Base-by-base conservation (phyloP, 2,888 invertebrate genomes). In the Myathropa florea region DNA sequence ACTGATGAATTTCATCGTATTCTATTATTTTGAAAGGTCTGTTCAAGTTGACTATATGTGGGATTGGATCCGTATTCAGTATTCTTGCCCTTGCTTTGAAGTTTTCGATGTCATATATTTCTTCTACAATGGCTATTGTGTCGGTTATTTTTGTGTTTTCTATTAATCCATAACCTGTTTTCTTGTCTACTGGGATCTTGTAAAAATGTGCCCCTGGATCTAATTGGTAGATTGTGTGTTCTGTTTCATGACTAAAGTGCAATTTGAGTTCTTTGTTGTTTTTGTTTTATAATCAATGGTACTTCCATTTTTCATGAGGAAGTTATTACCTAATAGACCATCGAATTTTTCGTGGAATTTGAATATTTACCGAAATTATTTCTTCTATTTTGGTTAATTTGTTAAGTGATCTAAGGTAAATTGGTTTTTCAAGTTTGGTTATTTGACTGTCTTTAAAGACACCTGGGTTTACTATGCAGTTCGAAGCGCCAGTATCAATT, bases 401-500 rank as follows among this genome's bases (percentile, higher is more conserved):
- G n/a, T n/a, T n/a, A n/a, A n/a, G n/a, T n/a, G n/a, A n/a, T n/a
- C n/a, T n/a, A n/a, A n/a, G n/a, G n/a, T n/a, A n/a, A n/a, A n/a
- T n/a, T 55, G n/a, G 18, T n/a, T 55, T 55, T 30, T 30, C 30
- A 6, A 30, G 30, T 64, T 64, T 39, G 30, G 21, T n/a, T 33
- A 64, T 36, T 1, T 4, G 64, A 23, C 64, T 23, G 10, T 72
- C 23, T 28, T 72, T 72, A 53, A 63, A 53, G 21, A 33, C 46
- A 9, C 39, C 39, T 10, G 61, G 63, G 21, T 23, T 72, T 18
- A 72, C 63, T 71, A 61, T 39, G 24, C 36, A 71, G 26, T 60
- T 71, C 28, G 71, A 71, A 59, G 70, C 59, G 39, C 70, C 59
- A n/a, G 71, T 72, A 28, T 72, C 61, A 14, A 72, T 72, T 28